Conservation (phyloP, 1,140 invertebrate species). For the Drosophila mayri region DNA sequence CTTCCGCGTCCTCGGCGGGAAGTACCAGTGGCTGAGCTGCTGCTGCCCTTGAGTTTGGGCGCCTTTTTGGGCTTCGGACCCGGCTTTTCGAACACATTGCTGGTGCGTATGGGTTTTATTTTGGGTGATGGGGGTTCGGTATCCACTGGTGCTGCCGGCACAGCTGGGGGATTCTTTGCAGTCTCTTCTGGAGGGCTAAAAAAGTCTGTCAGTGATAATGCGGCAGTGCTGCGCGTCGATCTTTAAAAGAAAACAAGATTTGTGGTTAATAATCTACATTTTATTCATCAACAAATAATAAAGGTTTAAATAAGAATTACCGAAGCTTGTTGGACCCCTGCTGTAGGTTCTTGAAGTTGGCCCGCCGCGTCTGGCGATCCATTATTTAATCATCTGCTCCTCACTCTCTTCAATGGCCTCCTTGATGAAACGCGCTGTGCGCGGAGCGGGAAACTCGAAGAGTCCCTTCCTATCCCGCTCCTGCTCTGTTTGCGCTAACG, state of each 20-base stretch:
- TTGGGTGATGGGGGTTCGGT: conserved; percentile 20
- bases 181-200: conserved; percentile 23
- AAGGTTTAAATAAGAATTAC: conserved; percentile 33
- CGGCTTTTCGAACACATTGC: conserved; percentile 52
- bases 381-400: conserved; percentile 58
- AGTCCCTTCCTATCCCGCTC: conserved; percentile 64
- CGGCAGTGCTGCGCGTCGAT: conserved; percentile 44
- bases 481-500: conserved; percentile 34
- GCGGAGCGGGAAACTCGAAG: conserved; percentile 62
- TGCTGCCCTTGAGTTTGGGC: conserved; percentile 57
- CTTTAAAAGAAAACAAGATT: conserved; percentile 42
- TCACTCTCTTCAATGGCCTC: conserved; percentile 67
- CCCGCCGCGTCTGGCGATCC: conserved; percentile 67
- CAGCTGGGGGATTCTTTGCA: background rate
- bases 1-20: conserved; percentile 11
- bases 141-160: background rate
- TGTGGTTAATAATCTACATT: conserved; percentile 37
- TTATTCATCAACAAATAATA: conserved; percentile 52
- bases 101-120: conserved; percentile 44
- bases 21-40: conserved; percentile 2
- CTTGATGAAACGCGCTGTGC: conserved; percentile 49
- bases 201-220: conserved; percentile 46
- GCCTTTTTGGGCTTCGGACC: conserved; percentile 65
- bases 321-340: conserved; percentile 46
- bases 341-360: conserved; percentile 76